Conservation (phyloP, 1,140 invertebrate genomes). For the Drosophila nigrodunni region DNA sequence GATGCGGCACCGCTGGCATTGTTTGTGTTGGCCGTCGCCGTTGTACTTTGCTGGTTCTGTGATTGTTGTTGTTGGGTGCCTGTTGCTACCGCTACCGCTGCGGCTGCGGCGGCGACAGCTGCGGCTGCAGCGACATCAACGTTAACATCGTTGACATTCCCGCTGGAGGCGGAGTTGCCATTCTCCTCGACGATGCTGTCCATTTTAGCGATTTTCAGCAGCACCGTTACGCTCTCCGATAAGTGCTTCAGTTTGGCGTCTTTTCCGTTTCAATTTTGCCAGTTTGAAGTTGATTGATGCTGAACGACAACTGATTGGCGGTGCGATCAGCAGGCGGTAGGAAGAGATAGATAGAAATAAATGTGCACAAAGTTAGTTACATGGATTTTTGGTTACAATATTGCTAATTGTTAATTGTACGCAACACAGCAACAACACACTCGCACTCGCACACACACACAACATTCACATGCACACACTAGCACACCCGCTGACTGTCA, state of each 20-base stretch:
- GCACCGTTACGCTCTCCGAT: conserved; percentile 84
- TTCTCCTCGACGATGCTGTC: conserved; percentile 95
- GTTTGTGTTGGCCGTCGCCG: conserved; percentile 61
- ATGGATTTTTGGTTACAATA: conserved; percentile 49
- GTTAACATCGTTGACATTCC: conserved; percentile 53
- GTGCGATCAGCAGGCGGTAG: neutral
- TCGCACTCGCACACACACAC: conserved; percentile 4
- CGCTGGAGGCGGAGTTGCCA: conserved; percentile 88
- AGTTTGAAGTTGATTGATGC: conserved; percentile 60
- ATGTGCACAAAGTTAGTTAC: conserved; percentile 29
- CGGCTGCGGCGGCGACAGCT: conserved; percentile 82
- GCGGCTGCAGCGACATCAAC: conserved; percentile 85
- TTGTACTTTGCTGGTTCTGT: conserved; percentile 79
- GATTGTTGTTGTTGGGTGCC: conserved; percentile 64
- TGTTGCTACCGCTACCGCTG: conserved; percentile 51
- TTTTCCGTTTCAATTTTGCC: conserved; percentile 78
- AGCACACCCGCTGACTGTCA: conserved; percentile 25
- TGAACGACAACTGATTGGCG: conserved; percentile 40
- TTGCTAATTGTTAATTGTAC: conserved; percentile 37
- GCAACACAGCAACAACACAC: conserved; percentile 18
- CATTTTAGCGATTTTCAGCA: conserved; percentile 87
- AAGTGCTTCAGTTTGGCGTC: conserved; percentile 84
- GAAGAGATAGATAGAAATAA: conserved; percentile 3
- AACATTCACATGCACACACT: conserved; percentile 5
- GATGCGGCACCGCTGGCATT: conserved; percentile 57